These are phyloP conservation scores for Plebejus melissa DNA, from an alignment of 2,888 invertebrate genomes.

Conservation along the genomic window DNA sequence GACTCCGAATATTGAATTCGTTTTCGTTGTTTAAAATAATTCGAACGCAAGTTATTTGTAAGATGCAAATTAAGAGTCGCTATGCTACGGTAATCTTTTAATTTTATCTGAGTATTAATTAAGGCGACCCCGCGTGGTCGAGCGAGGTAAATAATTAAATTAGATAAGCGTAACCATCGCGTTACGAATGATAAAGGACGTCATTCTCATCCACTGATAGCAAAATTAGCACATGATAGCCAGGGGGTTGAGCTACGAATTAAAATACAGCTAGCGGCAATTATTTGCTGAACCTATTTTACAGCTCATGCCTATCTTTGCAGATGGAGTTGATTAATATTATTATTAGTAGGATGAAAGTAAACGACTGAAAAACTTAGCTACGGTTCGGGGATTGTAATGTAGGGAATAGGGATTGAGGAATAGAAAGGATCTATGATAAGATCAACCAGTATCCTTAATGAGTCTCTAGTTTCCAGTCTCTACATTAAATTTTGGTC, in stretches of 20 bases:
- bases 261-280: neutral
- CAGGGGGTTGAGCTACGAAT: neutral
- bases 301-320: neutral
- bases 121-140: neutral
- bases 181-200: conserved; percentile 7
- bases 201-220: conserved; percentile 3
- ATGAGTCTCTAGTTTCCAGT: too few species aligned
- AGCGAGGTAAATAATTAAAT: conserved; percentile 17
- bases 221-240: neutral
- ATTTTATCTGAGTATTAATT: conserved; percentile 20
- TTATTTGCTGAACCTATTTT: neutral
- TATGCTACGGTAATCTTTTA: conserved; percentile 41
- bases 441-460: too few species aligned
- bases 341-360: neutral
- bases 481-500: too few species aligned
- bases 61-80: conserved; percentile 46
- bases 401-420: too few species aligned
- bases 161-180: conserved; percentile 20
- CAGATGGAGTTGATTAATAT: neutral
- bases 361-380: too few species aligned
- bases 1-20: neutral
- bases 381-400: too few species aligned
- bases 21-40: conserved; percentile 44
- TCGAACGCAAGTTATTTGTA: conserved; percentile 58
- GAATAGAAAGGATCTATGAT: too few species aligned